These are phyloP conservation scores for Phalacrocorax brasilianus DNA, from an alignment of 2,113 vertebrate genomes.

Conservation along the genomic window DNA sequence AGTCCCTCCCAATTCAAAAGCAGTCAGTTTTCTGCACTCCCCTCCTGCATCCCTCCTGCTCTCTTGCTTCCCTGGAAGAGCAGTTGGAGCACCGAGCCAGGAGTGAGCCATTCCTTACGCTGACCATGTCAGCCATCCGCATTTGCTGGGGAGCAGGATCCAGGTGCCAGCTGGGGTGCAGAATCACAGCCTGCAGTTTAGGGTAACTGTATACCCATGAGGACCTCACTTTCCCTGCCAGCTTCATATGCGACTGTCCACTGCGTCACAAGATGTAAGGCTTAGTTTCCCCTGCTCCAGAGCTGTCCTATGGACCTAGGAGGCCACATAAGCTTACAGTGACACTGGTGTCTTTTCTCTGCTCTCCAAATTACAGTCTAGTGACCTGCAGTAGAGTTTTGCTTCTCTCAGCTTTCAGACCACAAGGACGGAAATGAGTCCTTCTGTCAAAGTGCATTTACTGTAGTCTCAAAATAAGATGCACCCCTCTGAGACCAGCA, in stretches of 20 bases:
- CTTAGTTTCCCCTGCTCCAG: background rate
- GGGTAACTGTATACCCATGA: background rate
- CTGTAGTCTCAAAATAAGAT: background rate
- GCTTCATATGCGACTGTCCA: accelerated
- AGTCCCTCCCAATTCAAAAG: background rate
- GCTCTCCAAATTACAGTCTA: background rate
- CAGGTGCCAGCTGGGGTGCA: accelerated
- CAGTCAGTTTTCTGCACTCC: background rate
- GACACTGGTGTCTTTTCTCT: background rate
- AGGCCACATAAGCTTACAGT: background rate
- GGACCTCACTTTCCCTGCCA: background rate
- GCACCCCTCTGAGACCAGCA: background rate
- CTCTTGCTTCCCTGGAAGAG: background rate
- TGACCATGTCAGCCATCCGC: background rate
- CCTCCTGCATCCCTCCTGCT: background rate
- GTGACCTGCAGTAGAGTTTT: background rate
- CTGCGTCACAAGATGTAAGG: background rate
- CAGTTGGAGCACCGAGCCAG: background rate
- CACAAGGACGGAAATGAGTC: background rate
- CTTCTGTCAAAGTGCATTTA: background rate
- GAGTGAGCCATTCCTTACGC: accelerated
- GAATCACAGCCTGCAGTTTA: background rate
- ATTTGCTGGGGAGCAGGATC: background rate
- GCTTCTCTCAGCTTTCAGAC: conserved; percentile 8
- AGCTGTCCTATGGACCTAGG: background rate